Evolutionary conservation across 2,113 vertebrate genomes (phyloP).

Genomic region (Menura novaehollandiae): DNA sequence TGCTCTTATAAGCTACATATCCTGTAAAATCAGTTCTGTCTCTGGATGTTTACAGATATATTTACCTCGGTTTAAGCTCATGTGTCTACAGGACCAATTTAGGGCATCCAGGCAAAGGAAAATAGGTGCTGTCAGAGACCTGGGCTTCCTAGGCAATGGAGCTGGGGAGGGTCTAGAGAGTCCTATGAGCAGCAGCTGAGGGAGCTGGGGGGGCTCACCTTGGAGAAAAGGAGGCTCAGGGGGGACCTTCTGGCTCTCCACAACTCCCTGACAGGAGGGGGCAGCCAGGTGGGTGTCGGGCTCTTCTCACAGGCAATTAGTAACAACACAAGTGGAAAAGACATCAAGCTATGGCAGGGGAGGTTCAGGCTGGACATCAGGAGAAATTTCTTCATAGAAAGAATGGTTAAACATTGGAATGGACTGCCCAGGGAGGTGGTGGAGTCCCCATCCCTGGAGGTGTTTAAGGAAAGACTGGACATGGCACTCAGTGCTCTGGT

Average conservation of each 20-base stretch:
- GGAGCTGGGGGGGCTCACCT: neutral
- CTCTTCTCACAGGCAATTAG: neutral
- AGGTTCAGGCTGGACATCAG: neutral
- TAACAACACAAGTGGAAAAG: accelerated
- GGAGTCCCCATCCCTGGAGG: neutral
- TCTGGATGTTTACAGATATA: neutral
- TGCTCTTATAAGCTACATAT: neutral
- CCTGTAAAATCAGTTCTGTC: neutral
- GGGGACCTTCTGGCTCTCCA: neutral
- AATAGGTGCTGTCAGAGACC: neutral
- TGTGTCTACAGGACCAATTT: neutral
- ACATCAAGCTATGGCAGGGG: no score
- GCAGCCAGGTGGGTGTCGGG: accelerated
- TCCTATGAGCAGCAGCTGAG: neutral
- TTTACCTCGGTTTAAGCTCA: neutral
- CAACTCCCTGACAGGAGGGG: neutral
- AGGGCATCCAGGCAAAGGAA: neutral
- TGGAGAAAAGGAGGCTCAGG: neutral
- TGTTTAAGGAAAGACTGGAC: neutral
- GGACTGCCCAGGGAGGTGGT: neutral
- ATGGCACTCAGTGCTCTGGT: neutral
- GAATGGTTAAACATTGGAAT: neutral
- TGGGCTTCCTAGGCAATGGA: accelerated
- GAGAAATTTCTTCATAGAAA: neutral
- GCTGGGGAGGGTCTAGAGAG: neutral